Evolutionary conservation across 2,888 invertebrate species (phyloP).

Genomic region (Dolomedes plantarius): DNA sequence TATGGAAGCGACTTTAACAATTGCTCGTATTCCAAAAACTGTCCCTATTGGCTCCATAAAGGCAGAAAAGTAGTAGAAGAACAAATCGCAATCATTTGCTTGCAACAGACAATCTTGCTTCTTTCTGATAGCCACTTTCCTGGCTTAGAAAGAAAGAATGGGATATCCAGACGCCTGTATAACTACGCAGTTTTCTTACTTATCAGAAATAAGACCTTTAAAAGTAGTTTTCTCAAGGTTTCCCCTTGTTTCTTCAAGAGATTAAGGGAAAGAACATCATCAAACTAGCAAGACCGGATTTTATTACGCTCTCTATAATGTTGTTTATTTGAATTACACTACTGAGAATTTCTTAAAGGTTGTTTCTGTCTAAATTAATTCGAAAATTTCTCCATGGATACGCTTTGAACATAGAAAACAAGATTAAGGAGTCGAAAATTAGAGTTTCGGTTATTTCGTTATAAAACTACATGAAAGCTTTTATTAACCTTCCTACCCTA

Average conservation of each 20-base stretch:
- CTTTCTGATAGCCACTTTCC: not conserved
- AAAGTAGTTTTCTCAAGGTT: constrained; percentile 35
- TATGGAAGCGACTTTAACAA: constrained; percentile 47
- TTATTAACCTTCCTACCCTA: no score
- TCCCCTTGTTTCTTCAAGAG: constrained; percentile 27
- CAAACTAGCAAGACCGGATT: no score
- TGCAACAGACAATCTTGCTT: not conserved
- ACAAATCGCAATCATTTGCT: constrained; percentile 23
- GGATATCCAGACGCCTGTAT: not conserved
- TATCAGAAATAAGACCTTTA: constrained; percentile 32
- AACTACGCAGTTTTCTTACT: constrained; percentile 32
- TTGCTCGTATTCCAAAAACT: constrained; percentile 49
- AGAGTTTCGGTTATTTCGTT: no score
- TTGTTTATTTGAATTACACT: no score
- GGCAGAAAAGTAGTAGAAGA: constrained; percentile 27
- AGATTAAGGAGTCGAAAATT: no score
- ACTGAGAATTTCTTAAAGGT: no score
- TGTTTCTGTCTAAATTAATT: no score
- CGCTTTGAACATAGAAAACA: no score
- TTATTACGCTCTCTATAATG: no score
- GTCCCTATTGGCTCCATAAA: constrained; percentile 45
- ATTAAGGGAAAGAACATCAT: constrained; percentile 29
- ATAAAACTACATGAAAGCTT: no score
- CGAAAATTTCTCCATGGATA: no score
- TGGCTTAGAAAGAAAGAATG: not conserved